Evolutionary conservation across 2,888 invertebrate species (phyloP), one percentile per base, ranked within the genome.

Genomic region (Parnassius apollo): DNA sequence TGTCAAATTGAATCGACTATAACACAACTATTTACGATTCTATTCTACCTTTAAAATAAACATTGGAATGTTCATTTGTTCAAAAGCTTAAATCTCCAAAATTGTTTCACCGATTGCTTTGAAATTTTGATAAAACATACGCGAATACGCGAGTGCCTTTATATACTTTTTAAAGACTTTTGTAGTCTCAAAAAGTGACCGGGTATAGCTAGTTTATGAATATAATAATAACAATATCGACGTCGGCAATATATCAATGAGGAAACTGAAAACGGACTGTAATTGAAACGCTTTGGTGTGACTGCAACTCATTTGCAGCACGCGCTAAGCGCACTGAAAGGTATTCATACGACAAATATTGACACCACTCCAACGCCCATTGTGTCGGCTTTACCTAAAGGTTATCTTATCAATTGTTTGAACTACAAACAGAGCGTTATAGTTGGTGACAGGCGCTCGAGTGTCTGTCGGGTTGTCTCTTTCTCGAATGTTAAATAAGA

Each of bases 381-480:
- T 91, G 91, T 90, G 91, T 84, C 90, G 91, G 90, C 88, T 76
- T 81, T 75, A 80, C 79, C 82, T 80, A 90, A 89, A 88, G 86
- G 85, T 85, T 86, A 88, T 88, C 91, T 91, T 91, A 91, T 91
- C 91, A 87, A 77, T 72, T 89, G 81, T 91, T 90, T 90, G 88
- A 80, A 77, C 78, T 73, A 68, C 84, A 88, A 86, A 90, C 84
- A 88, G 73, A 66, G 66, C 75, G 72, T 71, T 86, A 82, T 85
- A 77, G 87, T 87, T 87, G 83, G 81, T 80, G 87, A 86, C 84
- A 83, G 88, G 88, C 90, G 87, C 89, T 83, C 77, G 83, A 73
- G 76, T 83, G 91, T 89, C 90, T 90, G 85, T 85, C 81, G 82
- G 86, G 83, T 78, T 85, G 85, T 81, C 77, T 83, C 74, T 77